Percentiles rank a stretch among this genome's conserved stretches.
Evolutionary conservation across 2,888 invertebrate species (phyloP).

Genomic region (Hartigia nigra): DNA sequence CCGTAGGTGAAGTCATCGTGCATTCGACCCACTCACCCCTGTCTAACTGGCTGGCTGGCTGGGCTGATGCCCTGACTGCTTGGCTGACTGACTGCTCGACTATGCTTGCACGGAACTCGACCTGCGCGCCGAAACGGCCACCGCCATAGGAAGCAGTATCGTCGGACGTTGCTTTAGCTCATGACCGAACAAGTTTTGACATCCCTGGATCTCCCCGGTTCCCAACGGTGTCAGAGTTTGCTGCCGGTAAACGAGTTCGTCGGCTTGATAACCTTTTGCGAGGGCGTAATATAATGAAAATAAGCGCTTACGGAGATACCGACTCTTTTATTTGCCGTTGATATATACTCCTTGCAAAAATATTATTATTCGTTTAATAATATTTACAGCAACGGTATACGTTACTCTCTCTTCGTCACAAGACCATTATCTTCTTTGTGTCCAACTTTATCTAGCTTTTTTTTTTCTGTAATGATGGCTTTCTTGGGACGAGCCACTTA

Average conservation of each 20-base stretch:
- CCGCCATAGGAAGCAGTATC: neutral
- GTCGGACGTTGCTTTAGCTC: neutral
- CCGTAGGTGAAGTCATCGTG: constrained; percentile 1
- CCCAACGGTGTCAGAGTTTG: constrained; percentile 25
- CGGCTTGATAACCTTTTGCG: constrained; percentile 35
- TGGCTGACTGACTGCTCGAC: neutral
- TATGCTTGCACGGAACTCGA: neutral
- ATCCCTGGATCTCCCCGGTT: neutral
- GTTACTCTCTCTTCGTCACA: neutral
- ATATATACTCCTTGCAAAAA: neutral
- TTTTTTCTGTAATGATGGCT: neutral
- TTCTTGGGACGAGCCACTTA: neutral
- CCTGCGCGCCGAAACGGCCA: neutral
- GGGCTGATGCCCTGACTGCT: neutral
- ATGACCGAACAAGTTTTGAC: neutral
- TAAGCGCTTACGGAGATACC: constrained; percentile 1
- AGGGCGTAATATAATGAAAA: constrained; percentile 4
- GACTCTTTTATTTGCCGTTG: neutral
- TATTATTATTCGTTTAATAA: neutral
- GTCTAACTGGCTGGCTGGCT: neutral
- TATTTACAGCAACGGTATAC: neutral
- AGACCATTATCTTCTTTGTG: neutral
- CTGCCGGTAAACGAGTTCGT: constrained; percentile 32
- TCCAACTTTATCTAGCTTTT: neutral
- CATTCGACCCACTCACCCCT: constrained; percentile 1